phyloP scores from a whole-genome alignment of 2,888 invertebrate genomes.

The Amaurobius ferox region DNA sequence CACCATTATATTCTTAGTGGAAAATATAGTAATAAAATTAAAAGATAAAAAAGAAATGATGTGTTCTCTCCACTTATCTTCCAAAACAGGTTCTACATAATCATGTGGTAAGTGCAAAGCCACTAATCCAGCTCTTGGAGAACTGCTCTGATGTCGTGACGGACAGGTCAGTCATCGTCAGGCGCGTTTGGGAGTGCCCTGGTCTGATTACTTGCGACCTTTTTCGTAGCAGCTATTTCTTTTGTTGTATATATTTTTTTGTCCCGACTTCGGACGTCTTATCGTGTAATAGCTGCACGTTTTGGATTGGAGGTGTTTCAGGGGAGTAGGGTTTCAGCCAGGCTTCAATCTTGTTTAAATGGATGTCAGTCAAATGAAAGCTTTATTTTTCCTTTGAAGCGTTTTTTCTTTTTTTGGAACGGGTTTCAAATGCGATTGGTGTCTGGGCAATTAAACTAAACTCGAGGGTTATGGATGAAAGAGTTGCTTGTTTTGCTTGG shows the following conservation, averaged over 20 bases:
- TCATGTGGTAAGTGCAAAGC: constrained; percentile 61
- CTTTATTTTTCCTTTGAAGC: neutral
- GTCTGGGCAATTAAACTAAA: no score
- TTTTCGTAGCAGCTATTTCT: neutral
- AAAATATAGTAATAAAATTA: constrained; percentile 69
- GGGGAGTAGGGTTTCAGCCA: constrained; percentile 1
- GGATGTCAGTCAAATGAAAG: constrained; percentile 16
- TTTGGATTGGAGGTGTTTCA: constrained; percentile 10
- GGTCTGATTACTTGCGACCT: constrained; percentile 53
- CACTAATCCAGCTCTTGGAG: constrained; percentile 52
- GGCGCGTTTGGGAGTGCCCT: constrained; percentile 55
- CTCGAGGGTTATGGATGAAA: neutral
- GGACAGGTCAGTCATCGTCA: constrained; percentile 35
- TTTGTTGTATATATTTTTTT: neutral
- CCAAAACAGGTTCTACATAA: constrained; percentile 32
- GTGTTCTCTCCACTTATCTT: constrained; percentile 12
- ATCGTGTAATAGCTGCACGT: constrained; percentile 52
- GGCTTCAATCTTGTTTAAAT: constrained; percentile 14
- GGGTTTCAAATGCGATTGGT: neutral
- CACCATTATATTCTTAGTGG: constrained; percentile 19
- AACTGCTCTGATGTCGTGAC: constrained; percentile 53
- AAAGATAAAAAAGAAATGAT: constrained; percentile 17
- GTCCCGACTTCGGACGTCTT: neutral
- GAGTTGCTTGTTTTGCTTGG: no score
- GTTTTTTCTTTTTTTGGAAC: neutral